phyloP scores from a whole-genome alignment of 2,888 invertebrate genomes.

The Cantharis rustica region DNA sequence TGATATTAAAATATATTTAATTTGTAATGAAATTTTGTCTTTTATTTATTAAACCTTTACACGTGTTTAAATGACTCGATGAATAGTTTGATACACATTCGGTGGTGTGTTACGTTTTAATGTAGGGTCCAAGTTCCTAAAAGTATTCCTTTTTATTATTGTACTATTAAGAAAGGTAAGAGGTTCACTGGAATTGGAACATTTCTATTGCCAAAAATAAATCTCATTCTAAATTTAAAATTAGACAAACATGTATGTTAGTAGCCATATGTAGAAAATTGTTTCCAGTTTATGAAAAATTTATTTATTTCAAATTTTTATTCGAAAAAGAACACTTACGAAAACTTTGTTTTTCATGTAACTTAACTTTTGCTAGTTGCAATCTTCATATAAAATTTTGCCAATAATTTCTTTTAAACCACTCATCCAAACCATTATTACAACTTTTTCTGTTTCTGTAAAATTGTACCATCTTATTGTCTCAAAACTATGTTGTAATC shows the following conservation, averaged over 20 bases:
- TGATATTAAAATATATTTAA: conserved; percentile 31
- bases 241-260: conserved; percentile 49
- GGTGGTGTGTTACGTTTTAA: conserved; percentile 34
- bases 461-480: not conserved
- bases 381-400: conserved; percentile 49
- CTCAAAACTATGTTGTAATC: conserved; percentile 14
- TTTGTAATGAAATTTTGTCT: conserved; percentile 15
- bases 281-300: conserved; percentile 28
- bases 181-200: conserved; percentile 52
- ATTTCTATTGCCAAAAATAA: conserved; percentile 48
- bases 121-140: conserved; percentile 54
- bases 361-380: conserved; percentile 20
- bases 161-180: conserved; percentile 32
- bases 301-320: conserved; percentile 49
- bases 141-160: conserved; percentile 34
- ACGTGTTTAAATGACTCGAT: conserved; percentile 41
- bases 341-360: not conserved
- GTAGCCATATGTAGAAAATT: conserved; percentile 48
- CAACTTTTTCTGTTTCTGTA: not conserved
- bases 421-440: not conserved
- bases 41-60: conserved; percentile 37
- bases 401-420: conserved; percentile 48
- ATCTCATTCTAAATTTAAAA: conserved; percentile 49
- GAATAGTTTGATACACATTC: conserved; percentile 20
- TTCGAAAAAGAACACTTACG: conserved; percentile 31